Evolutionary conservation across 1,140 invertebrate genomes (phyloP).

Genomic region (Psilanteris sp.): DNA sequence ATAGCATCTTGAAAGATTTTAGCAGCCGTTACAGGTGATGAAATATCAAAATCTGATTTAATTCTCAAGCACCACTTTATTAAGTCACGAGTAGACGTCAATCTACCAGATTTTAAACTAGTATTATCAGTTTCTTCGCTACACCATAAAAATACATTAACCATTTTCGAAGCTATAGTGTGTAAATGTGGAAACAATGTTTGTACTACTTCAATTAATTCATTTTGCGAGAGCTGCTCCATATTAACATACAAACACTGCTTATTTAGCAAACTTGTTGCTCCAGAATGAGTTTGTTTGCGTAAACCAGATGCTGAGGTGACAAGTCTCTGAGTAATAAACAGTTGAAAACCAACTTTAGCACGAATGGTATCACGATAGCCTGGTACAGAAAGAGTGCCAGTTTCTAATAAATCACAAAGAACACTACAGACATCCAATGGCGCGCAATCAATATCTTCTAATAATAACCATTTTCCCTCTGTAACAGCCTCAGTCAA

Average conservation of each 20-base stretch:
- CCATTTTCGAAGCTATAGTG: constrained; percentile 88
- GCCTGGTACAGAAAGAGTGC: constrained; percentile 90
- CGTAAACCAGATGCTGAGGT: constrained; percentile 82
- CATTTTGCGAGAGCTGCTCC: constrained; percentile 86
- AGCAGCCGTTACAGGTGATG: constrained; percentile 86
- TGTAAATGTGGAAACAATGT: constrained; percentile 86
- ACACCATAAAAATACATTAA: constrained; percentile 86
- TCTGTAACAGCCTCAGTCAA: constrained; percentile 92
- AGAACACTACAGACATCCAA: constrained; percentile 95
- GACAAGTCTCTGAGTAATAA: constrained; percentile 89
- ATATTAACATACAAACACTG: constrained; percentile 91
- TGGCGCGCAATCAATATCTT: constrained; percentile 97
- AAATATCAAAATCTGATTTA: constrained; percentile 86
- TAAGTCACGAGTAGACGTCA: constrained; percentile 92
- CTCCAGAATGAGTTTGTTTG: constrained; percentile 82
- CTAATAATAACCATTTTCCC: constrained; percentile 95
- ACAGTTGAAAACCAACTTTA: constrained; percentile 92
- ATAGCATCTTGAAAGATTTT: constrained; percentile 93
- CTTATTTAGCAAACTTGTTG: constrained; percentile 87
- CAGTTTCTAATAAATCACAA: constrained; percentile 90
- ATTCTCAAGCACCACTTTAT: constrained; percentile 95
- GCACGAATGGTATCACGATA: constrained; percentile 90
- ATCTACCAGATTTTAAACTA: constrained; percentile 81
- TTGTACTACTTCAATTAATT: constrained; percentile 86
- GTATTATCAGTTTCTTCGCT: constrained; percentile 58